Percentiles rank a stretch among this genome's conserved stretches.
phyloP scores from a whole-genome alignment of 2,113 vertebrate genomes.

The Sinocyclocheilus anophthalmus region DNA sequence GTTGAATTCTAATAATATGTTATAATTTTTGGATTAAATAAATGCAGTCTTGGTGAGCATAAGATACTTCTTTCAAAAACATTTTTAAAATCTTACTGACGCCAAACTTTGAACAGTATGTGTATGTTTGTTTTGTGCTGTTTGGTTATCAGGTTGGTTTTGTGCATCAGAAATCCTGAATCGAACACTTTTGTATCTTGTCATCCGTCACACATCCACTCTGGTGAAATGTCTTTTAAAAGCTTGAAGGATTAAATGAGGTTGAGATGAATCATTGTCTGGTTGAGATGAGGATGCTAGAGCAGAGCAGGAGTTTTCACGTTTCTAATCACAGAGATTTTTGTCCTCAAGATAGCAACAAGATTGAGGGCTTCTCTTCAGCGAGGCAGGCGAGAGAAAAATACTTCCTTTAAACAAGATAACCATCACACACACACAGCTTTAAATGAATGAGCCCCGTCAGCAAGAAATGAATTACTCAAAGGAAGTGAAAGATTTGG shows the following conservation, averaged over 20 bases:
- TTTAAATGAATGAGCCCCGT: conserved; percentile 31
- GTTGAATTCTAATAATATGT: no score
- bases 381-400: conserved; percentile 28
- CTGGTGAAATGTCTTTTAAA: conserved; percentile 8
- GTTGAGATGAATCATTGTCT: background rate
- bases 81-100: background rate
- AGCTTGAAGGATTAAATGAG: conserved; percentile 20
- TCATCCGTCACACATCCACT: background rate
- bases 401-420: conserved; percentile 38
- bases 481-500: conserved; percentile 23
- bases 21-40: background rate
- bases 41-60: background rate
- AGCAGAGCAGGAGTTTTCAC: conserved; percentile 12
- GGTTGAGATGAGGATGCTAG: conserved; percentile 12
- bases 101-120: background rate
- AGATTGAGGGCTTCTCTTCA: conserved; percentile 41
- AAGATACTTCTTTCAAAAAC: background rate
- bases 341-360: conserved; percentile 20
- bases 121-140: background rate
- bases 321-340: conserved; percentile 39
- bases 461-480: conserved; percentile 41
- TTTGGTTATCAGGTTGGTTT: background rate
- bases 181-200: background rate
- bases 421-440: conserved; percentile 18
- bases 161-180: background rate